phyloP scores from a whole-genome alignment of 2,888 invertebrate genomes.

The Amphipyra tragopoginis region DNA sequence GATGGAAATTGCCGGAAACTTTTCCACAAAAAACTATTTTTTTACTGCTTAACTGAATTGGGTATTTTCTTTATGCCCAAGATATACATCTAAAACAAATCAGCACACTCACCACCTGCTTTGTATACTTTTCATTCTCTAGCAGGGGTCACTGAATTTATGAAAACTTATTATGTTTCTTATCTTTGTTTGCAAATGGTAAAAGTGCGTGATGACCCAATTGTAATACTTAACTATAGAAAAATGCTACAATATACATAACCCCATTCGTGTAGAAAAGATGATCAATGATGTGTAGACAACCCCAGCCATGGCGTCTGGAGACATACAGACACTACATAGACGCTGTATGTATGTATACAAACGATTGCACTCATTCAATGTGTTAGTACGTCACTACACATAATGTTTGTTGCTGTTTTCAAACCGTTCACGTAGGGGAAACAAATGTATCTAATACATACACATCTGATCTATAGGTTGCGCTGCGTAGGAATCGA shows the following conservation, averaged over 20 bases:
- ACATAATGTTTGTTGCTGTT: slow-evolving; percentile 43
- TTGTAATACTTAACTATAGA: neutral
- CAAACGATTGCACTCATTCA: slow-evolving; percentile 21
- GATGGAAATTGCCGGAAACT: slow-evolving; percentile 34
- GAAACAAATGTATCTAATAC: slow-evolving; percentile 48
- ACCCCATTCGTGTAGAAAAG: neutral
- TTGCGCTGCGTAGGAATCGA: slow-evolving; percentile 22
- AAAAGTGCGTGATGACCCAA: slow-evolving; percentile 16
- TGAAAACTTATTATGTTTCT: slow-evolving; percentile 20
- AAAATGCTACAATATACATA: too few species aligned
- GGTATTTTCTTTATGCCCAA: slow-evolving; percentile 26
- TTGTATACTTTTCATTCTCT: slow-evolving; percentile 21
- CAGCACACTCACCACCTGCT: neutral
- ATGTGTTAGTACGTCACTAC: slow-evolving; percentile 30
- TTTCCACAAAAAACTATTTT: slow-evolving; percentile 29
- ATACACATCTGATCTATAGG: slow-evolving; percentile 36
- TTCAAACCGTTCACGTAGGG: slow-evolving; percentile 38
- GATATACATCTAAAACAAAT: slow-evolving; percentile 36
- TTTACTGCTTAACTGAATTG: slow-evolving; percentile 20
- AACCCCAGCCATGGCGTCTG: slow-evolving; percentile 17
- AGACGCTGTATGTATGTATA: slow-evolving; percentile 18
- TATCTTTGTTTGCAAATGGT: slow-evolving; percentile 15
- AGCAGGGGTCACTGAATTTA: slow-evolving; percentile 9
- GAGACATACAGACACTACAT: slow-evolving; percentile 14
- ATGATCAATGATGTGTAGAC: slow-evolving; percentile 7